A percentile compares a stretch with the other conserved stretches of the same genome.
These are phyloP conservation scores for Meriones unguiculatus DNA, from an alignment of 2,113 vertebrate species.

Conservation along the genomic window DNA sequence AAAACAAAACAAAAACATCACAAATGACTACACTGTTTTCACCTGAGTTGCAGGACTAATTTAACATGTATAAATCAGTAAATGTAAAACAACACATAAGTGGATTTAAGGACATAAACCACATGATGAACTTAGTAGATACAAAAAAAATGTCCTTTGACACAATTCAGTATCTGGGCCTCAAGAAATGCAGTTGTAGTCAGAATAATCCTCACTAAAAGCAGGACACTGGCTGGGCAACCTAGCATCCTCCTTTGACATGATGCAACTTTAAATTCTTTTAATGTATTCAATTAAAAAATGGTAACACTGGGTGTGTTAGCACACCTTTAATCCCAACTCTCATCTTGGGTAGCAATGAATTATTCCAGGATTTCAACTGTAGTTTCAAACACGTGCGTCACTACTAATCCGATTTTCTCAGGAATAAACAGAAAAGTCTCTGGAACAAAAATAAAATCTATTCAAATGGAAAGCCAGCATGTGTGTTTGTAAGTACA, in stretches of 20 bases:
- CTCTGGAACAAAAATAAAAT: not conserved
- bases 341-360: not conserved
- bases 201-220: not conserved
- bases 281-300: not conserved
- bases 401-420: not conserved
- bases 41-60: not conserved
- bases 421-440: conserved; percentile 21
- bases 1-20: not conserved
- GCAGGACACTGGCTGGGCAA: not conserved
- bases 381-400: conserved; percentile 1
- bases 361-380: not conserved
- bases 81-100: not conserved
- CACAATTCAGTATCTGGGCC: not conserved
- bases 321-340: not conserved
- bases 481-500: not conserved
- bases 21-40: not conserved
- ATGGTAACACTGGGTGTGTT: not conserved
- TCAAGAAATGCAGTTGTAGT: not conserved
- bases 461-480: conserved; percentile 36
- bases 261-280: not conserved
- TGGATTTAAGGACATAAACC: not conserved
- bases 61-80: not conserved
- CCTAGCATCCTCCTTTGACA: not conserved
- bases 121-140: too few relatives aligned
- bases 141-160: not conserved